phyloP scores from a whole-genome alignment of 1,140 invertebrate genomes.

The Laupala kohalensis region DNA sequence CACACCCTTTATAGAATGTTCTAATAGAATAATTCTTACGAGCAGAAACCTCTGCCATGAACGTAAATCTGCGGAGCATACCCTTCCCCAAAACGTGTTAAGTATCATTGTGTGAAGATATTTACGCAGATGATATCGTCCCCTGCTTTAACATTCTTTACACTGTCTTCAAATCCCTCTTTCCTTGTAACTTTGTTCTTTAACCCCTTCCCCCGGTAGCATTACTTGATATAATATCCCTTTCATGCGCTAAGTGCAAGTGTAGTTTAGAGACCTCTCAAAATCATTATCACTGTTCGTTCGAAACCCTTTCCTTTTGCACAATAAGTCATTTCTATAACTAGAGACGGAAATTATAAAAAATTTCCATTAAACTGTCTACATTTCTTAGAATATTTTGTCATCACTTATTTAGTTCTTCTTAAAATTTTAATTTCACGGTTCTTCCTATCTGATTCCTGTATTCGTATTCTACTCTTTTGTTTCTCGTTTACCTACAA shows the following conservation, averaged over 20 bases:
- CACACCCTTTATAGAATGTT: background rate
- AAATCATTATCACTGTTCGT: background rate
- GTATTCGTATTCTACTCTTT: no score
- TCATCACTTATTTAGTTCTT: no score
- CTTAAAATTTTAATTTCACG: no score
- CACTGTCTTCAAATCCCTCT: background rate
- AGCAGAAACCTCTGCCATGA: background rate
- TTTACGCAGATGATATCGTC: constrained; percentile 6
- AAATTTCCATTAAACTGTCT: background rate
- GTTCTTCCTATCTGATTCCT: no score
- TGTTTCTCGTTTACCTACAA: no score
- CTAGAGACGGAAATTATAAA: no score
- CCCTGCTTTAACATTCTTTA: background rate
- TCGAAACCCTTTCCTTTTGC: background rate
- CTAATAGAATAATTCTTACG: background rate
- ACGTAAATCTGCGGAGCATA: background rate
- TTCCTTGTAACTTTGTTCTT: background rate
- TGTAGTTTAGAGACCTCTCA: no score
- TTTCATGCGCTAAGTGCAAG: no score
- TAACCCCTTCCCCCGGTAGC: background rate
- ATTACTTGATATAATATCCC: no score
- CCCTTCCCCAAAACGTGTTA: constrained; percentile 2
- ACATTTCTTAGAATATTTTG: no score
- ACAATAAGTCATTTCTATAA: background rate
- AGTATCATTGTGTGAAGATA: constrained; percentile 2